Percentiles rank a stretch among this genome's conserved stretches.
Conservation (phyloP, 1,140 invertebrate species). For the Ceratitis capitata region DNA sequence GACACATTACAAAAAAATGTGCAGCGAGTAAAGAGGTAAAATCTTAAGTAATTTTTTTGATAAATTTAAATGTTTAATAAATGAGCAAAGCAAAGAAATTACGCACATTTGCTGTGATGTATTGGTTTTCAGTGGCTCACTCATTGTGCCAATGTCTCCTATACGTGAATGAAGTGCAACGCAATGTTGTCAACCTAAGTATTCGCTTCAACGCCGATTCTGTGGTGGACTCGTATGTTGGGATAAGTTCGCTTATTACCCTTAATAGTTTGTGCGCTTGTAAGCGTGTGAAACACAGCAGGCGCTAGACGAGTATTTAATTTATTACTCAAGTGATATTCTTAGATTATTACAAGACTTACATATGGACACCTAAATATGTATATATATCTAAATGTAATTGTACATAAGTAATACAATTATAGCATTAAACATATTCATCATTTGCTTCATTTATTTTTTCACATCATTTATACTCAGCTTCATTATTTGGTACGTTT, state of each 20-base stretch:
- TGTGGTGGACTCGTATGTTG: too few relatives aligned
- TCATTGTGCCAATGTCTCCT: background rate
- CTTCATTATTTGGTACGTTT: background rate
- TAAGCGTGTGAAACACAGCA: constrained; percentile 23
- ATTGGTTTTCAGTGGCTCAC: background rate
- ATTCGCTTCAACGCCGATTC: background rate
- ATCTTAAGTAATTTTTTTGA: background rate
- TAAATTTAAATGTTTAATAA: background rate
- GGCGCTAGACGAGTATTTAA: background rate
- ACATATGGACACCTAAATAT: too few relatives aligned
- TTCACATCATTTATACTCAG: background rate
- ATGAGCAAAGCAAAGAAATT: background rate
- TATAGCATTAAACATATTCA: constrained; percentile 5
- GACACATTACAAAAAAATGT: background rate
- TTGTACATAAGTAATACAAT: background rate
- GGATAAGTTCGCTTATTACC: background rate
- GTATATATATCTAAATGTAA: background rate
- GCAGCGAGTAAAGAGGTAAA: background rate
- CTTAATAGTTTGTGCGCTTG: constrained; percentile 1
- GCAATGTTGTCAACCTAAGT: background rate
- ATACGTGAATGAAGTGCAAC: background rate
- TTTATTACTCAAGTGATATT: constrained; percentile 19
- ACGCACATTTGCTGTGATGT: background rate
- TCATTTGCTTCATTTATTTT: background rate
- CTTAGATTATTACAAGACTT: background rate